Conservation (phyloP, 1,140 invertebrate species). For the Asobara japonica region DNA sequence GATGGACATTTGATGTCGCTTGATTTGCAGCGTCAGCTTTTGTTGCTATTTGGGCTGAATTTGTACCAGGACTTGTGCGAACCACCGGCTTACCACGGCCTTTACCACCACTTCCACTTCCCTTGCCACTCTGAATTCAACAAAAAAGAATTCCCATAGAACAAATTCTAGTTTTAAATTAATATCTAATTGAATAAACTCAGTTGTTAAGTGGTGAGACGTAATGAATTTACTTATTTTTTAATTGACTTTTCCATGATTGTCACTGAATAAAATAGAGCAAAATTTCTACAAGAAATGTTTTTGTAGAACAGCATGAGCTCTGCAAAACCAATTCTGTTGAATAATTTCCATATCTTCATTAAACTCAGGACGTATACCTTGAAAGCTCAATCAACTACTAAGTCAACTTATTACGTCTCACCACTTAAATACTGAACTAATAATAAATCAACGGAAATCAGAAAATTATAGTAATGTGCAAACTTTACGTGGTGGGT, state of each 20-base stretch:
- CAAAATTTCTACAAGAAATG: too few relatives aligned
- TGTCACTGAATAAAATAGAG: background rate
- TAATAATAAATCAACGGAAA: background rate
- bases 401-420: too few relatives aligned
- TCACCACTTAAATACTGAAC: too few relatives aligned
- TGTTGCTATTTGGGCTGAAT: conserved; percentile 55
- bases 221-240: too few relatives aligned
- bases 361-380: too few relatives aligned
- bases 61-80: conserved; percentile 71
- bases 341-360: too few relatives aligned
- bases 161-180: conserved; percentile 39
- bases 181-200: conserved; percentile 15
- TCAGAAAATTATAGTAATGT: background rate
- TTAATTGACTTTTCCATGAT: too few relatives aligned
- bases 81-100: conserved; percentile 68
- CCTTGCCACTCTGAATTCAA: conserved; percentile 61
- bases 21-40: conserved; percentile 80
- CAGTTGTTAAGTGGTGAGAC: too few relatives aligned
- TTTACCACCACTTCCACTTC: conserved; percentile 58
- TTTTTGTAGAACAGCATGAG: too few relatives aligned
- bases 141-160: conserved; percentile 37
- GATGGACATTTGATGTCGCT: conserved; percentile 67
- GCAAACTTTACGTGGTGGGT: background rate
- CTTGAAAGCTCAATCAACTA: too few relatives aligned
- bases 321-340: too few relatives aligned